Base-by-base conservation (phyloP, 2,888 invertebrate species). In the Tetanocera ferruginea region DNA sequence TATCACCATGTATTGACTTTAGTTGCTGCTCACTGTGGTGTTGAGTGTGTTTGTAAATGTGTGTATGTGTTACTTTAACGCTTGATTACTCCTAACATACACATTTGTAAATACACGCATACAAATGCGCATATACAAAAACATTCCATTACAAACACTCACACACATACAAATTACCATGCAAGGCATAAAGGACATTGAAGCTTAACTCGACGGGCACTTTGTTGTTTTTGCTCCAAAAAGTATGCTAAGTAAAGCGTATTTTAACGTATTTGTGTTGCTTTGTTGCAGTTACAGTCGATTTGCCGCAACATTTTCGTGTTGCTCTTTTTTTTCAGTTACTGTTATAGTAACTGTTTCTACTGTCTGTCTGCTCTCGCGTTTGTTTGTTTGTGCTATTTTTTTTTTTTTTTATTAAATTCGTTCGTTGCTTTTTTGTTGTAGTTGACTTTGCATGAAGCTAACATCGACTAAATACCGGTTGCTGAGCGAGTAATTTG, bases 231-330 rank as follows among this genome's bases (percentile, higher is more conserved):
- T 66, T 51, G 49, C 49, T 23, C 73, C 78, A 67, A 70, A 72
- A 75, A 69, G 76, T 72, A 78, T 66, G 67, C 76, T 67, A 76
- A 43, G 43, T 43, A 43, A 43, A 72, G 51, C 67, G 34, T 49
- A 55, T 37, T 71, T 70, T 72, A 66, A 14, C 37, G 25, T 52
- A 11, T 64, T 55, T 23, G 14, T 51, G 51, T 52, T 49, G 64
- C 52, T 73, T 73, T n/a, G 60, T 31, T 31, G 71, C 43, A 31
- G 62, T 52, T 37, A 28, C 28, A 55, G 62, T 57, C 51, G 62
- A n/a, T 62, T 74, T 37, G 70, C 74, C 49, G 74, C 78, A 69
- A 69, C 75, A 75, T 75, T 74, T 49, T 77, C 60, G 49, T 62
- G 76, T 62, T 31, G 55, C 28, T 43, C 43, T 14, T 49, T 37